A percentile compares a stretch with the other conserved stretches of the same genome.
Conservation (phyloP, 2,113 vertebrate species). For the Tringa solitaria region DNA sequence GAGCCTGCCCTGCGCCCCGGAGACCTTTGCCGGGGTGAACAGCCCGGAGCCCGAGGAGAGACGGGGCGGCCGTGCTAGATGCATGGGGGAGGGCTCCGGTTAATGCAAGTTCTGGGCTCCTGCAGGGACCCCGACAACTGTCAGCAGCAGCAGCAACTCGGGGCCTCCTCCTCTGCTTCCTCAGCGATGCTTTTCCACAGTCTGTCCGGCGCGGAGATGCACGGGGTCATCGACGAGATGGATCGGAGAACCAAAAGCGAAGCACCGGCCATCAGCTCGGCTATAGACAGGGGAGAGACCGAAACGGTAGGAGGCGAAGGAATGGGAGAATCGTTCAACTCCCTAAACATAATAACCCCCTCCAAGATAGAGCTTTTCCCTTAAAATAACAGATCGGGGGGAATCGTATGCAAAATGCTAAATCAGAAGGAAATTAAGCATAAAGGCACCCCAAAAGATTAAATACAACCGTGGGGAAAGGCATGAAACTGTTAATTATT, state of each 20-base stretch:
- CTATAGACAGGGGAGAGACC: constrained; percentile 97
- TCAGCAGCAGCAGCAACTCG: constrained; percentile 50
- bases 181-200: constrained; percentile 96
- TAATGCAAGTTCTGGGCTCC: constrained; percentile 87
- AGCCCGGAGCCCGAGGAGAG: constrained; percentile 51
- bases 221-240: constrained; percentile 97
- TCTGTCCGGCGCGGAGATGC: constrained; percentile 95
- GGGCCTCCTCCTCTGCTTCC: constrained; percentile 61
- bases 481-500: constrained; percentile 60
- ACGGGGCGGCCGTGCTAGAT: constrained; percentile 64
- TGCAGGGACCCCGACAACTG: constrained; percentile 66
- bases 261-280: constrained; percentile 94
- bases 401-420: neutral
- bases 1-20: constrained; percentile 42
- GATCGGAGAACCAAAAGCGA: constrained; percentile 95
- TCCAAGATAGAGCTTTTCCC: constrained; percentile 6
- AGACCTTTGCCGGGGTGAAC: neutral
- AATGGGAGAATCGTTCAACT: neutral
- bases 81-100: constrained; percentile 76
- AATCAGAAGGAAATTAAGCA: neutral
- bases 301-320: constrained; percentile 88
- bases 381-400: neutral
- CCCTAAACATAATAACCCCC: neutral
- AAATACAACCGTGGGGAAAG: constrained; percentile 24
- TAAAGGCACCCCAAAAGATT: constrained; percentile 9